Conservation (phyloP, 2,888 invertebrate species). For the Cryptocephalus primarius region DNA sequence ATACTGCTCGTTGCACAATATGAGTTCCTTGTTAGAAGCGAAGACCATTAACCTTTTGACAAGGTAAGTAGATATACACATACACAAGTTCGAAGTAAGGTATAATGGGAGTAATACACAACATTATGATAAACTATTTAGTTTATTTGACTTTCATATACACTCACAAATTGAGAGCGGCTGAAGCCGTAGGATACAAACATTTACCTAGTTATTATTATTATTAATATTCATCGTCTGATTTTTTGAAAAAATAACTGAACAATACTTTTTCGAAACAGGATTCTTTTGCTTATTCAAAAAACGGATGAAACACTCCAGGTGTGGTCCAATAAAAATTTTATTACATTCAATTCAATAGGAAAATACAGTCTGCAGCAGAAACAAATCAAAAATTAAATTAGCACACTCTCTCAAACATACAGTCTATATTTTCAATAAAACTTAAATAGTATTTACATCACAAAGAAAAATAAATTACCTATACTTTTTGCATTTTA, state of each 20-base stretch:
- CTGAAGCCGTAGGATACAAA: constrained; percentile 43
- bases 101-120: constrained; percentile 10
- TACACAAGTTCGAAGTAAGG: not conserved
- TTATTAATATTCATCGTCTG: constrained; percentile 42
- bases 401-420: constrained; percentile 29
- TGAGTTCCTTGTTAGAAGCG: too few species aligned
- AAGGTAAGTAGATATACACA: constrained; percentile 2
- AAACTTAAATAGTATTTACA: constrained; percentile 30
- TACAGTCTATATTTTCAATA: constrained; percentile 20
- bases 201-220: constrained; percentile 43
- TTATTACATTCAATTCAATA: not conserved
- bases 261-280: constrained; percentile 24
- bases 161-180: constrained; percentile 43
- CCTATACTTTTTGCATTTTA: constrained; percentile 20
- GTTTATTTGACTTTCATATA: constrained; percentile 44
- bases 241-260: constrained; percentile 26
- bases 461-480: constrained; percentile 34
- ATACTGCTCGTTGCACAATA: too few species aligned
- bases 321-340: not conserved
- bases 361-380: not conserved
- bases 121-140: constrained; percentile 41
- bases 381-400: not conserved
- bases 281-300: not conserved
- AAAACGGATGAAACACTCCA: not conserved
- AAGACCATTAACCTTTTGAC: constrained; percentile 1